phyloP scores from a whole-genome alignment of 2,113 vertebrate genomes.

The Macaca fascicularis region DNA sequence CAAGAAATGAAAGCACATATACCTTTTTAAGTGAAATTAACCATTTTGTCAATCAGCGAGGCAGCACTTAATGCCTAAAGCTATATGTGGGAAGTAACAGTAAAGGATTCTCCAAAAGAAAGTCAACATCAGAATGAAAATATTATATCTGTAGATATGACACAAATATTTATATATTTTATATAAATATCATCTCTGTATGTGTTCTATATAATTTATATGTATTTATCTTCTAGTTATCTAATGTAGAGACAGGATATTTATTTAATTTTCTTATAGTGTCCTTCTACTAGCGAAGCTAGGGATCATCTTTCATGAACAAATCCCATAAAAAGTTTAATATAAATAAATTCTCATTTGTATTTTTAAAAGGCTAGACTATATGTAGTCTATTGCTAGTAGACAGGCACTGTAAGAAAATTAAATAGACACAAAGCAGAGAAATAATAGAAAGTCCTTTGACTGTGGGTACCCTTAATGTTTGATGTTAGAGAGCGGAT shows the following conservation, averaged over 20 bases:
- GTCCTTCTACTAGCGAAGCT: too few relatives aligned
- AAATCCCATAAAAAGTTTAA: too few relatives aligned
- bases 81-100: neutral
- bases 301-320: too few relatives aligned
- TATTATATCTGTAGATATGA: too few relatives aligned
- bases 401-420: neutral
- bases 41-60: neutral
- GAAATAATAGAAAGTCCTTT: neutral
- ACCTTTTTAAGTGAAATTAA: neutral
- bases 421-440: neutral
- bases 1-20: neutral
- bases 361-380: too few relatives aligned
- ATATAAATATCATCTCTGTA: too few relatives aligned
- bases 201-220: neutral
- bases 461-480: neutral
- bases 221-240: neutral
- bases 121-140: neutral
- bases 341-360: too few relatives aligned
- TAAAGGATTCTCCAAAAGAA: neutral
- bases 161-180: too few relatives aligned
- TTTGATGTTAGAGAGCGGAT: neutral
- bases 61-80: neutral
- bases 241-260: too few relatives aligned
- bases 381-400: too few relatives aligned
- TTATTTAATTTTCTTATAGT: too few relatives aligned